phyloP scores from a whole-genome alignment of 2,888 invertebrate species.

The Mesopsocus fuscifrons region DNA sequence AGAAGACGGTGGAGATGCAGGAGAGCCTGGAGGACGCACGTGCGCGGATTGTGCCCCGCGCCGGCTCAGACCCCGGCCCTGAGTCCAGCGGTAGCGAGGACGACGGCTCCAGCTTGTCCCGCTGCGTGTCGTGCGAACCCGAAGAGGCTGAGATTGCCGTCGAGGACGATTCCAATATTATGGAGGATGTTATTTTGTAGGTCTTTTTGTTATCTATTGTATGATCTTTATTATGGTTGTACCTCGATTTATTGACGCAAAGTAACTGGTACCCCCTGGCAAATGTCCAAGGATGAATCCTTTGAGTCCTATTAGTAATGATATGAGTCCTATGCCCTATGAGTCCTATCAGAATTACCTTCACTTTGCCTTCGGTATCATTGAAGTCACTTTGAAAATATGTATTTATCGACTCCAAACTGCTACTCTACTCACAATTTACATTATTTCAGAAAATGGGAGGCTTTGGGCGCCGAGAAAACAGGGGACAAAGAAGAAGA shows the following conservation, averaged over 20 bases:
- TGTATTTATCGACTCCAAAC: too few relatives aligned
- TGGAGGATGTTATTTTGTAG: constrained; percentile 16
- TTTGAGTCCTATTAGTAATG: not conserved
- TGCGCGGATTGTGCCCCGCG: constrained; percentile 17
- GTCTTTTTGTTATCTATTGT: constrained; percentile 17
- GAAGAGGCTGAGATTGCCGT: constrained; percentile 12
- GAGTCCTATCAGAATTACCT: too few relatives aligned
- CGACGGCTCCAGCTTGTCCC: constrained; percentile 1
- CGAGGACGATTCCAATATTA: constrained; percentile 15
- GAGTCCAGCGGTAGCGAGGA: constrained; percentile 1
- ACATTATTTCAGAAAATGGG: constrained; percentile 20
- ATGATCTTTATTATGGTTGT: too few relatives aligned
- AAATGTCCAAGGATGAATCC: constrained; percentile 10
- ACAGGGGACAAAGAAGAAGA: constrained; percentile 32
- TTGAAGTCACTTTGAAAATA: too few relatives aligned
- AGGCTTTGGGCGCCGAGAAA: constrained; percentile 20
- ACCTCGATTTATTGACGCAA: too few relatives aligned
- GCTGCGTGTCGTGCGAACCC: constrained; percentile 10
- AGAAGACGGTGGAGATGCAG: constrained; percentile 25
- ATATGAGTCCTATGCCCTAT: too few relatives aligned
- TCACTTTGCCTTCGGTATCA: too few relatives aligned
- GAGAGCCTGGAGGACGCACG: constrained; percentile 18
- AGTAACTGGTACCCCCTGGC: too few relatives aligned
- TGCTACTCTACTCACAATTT: too few relatives aligned
- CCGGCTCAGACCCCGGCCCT: constrained; percentile 13